phyloP scores from a whole-genome alignment of 2,888 invertebrate genomes.

The Eristalis intricaria region DNA sequence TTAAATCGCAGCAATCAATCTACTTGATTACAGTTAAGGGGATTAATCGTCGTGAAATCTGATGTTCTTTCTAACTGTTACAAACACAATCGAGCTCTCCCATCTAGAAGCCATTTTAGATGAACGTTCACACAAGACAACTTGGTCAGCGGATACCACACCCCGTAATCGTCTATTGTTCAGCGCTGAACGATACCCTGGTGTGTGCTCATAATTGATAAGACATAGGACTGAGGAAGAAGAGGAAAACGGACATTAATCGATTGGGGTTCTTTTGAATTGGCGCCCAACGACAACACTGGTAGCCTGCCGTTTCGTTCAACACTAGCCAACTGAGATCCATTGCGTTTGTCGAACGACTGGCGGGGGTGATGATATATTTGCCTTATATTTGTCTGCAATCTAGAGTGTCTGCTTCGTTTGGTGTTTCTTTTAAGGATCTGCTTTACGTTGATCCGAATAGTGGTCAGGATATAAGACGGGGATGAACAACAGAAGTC shows the following conservation, averaged over 20 bases:
- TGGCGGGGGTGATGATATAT: slow-evolving; percentile 42
- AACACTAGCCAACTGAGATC: slow-evolving; percentile 17
- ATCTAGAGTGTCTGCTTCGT: slow-evolving; percentile 26
- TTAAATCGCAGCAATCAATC: slow-evolving; percentile 54
- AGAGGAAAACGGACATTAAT: slow-evolving; percentile 38
- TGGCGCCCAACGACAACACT: slow-evolving; percentile 33
- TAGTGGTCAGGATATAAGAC: slow-evolving; percentile 52
- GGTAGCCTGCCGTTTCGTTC: not conserved
- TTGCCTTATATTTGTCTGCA: slow-evolving; percentile 53
- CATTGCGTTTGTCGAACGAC: slow-evolving; percentile 28
- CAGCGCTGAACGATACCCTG: slow-evolving; percentile 43
- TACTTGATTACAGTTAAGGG: slow-evolving; percentile 51
- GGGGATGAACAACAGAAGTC: not conserved
- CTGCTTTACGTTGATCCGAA: slow-evolving; percentile 53
- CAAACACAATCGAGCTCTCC: slow-evolving; percentile 11
- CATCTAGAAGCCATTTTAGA: slow-evolving; percentile 25
- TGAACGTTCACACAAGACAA: not conserved
- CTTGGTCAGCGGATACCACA: slow-evolving; percentile 26
- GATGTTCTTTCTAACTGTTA: slow-evolving; percentile 23
- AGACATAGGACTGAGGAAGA: slow-evolving; percentile 15
- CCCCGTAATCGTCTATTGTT: slow-evolving; percentile 55
- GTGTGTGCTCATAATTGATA: slow-evolving; percentile 60
- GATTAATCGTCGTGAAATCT: slow-evolving; percentile 43
- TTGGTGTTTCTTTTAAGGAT: slow-evolving; percentile 59
- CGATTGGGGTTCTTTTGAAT: slow-evolving; percentile 42